These are phyloP conservation scores for Sebastes matsubarae DNA, from an alignment of 2,797 vertebrate genomes.

Conservation along the genomic window DNA sequence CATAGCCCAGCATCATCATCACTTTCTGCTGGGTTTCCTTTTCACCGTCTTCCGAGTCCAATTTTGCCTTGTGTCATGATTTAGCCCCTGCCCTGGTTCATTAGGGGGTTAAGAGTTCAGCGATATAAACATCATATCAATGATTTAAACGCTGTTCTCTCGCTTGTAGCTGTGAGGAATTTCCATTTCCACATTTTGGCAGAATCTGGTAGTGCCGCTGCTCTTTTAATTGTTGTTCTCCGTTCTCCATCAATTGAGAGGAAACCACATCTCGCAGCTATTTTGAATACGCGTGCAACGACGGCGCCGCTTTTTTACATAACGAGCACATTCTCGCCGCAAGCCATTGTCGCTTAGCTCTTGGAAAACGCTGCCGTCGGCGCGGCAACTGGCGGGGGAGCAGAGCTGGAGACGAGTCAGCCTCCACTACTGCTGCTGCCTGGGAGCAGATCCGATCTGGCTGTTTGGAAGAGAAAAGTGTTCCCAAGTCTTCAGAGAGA, in stretches of 20 bases:
- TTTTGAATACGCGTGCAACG: constrained; percentile 55
- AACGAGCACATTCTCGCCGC: constrained; percentile 59
- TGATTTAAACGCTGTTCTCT: constrained; percentile 25
- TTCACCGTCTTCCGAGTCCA: neutral
- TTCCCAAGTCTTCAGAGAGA: constrained; percentile 73
- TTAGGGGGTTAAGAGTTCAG: constrained; percentile 15
- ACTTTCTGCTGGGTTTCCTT: neutral
- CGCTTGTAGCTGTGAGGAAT: constrained; percentile 25
- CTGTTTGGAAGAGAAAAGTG: constrained; percentile 77
- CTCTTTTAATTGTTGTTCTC: constrained; percentile 40
- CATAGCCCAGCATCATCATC: neutral
- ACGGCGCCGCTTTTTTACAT: constrained; percentile 55
- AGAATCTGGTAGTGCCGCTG: constrained; percentile 19
- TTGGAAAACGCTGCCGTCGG: constrained; percentile 63
- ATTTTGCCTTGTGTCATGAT: neutral
- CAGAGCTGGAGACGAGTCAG: constrained; percentile 62
- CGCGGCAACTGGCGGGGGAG: constrained; percentile 58
- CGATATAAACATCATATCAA: neutral
- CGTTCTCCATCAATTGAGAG: constrained; percentile 41
- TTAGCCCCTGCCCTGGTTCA: neutral
- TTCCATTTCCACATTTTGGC: constrained; percentile 31
- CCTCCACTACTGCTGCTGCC: constrained; percentile 60
- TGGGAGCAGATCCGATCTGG: constrained; percentile 73
- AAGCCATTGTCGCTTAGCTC: constrained; percentile 70
- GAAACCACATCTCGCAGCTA: constrained; percentile 61